Evolutionary conservation across 2,797 vertebrate species (phyloP).

Genomic region (Gorsachius magnificus): DNA sequence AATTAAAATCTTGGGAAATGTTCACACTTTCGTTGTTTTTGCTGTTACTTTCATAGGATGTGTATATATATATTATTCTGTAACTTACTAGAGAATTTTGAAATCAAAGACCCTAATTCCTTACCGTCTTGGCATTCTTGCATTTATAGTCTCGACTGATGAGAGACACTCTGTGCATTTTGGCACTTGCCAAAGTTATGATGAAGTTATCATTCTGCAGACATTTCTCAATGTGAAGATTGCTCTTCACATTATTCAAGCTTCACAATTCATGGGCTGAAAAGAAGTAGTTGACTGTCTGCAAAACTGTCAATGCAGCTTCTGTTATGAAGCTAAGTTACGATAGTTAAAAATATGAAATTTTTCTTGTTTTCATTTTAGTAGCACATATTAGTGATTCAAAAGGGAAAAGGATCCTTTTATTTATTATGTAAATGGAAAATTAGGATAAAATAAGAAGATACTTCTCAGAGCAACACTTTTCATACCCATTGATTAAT

Average conservation of each 20-base stretch:
- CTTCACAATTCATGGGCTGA: background rate
- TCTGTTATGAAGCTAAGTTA: background rate
- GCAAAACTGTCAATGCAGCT: background rate
- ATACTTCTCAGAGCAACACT: background rate
- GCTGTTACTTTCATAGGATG: background rate
- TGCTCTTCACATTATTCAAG: background rate
- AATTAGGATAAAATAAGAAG: background rate
- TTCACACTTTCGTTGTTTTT: background rate
- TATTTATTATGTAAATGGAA: background rate
- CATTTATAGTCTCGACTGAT: background rate
- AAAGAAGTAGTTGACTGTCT: background rate
- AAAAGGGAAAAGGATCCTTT: background rate
- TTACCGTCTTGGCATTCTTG: background rate
- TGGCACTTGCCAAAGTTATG: background rate
- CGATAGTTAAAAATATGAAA: background rate
- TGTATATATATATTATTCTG: background rate
- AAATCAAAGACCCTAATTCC: background rate
- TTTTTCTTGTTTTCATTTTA: background rate
- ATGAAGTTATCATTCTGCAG: background rate
- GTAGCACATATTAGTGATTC: background rate
- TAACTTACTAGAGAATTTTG: background rate
- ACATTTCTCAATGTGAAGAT: background rate
- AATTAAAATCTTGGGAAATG: background rate
- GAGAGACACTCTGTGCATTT: background rate
- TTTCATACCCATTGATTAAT: background rate